phyloP scores from a whole-genome alignment of 2,888 invertebrate genomes.

The Amblyjoppa proteus region DNA sequence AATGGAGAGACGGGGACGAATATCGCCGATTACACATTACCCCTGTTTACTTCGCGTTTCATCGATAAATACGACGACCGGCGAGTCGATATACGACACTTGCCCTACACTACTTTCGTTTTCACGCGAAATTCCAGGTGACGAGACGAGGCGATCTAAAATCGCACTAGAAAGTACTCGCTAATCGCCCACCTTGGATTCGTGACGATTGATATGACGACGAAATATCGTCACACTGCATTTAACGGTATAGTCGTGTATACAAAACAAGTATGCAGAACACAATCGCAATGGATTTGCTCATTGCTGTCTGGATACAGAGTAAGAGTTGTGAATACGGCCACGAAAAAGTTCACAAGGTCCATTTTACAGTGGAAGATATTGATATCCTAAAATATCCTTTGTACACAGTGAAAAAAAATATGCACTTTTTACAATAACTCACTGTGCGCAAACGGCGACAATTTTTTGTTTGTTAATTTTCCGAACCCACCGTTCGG shows the following conservation, averaged over 20 bases:
- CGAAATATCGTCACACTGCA: constrained; percentile 29
- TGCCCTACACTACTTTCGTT: constrained; percentile 39
- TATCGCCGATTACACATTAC: constrained; percentile 1
- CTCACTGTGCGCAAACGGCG: too few relatives aligned
- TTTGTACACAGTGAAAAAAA: too few relatives aligned
- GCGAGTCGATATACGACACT: constrained; percentile 5
- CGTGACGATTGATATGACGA: constrained; percentile 32
- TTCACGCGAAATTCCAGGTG: constrained; percentile 27
- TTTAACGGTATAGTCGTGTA: background rate
- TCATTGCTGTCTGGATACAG: too few relatives aligned
- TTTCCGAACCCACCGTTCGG: too few relatives aligned
- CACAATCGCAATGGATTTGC: too few relatives aligned
- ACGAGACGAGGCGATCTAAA: constrained; percentile 33
- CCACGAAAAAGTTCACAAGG: too few relatives aligned
- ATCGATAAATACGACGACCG: constrained; percentile 4
- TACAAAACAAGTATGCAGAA: too few relatives aligned
- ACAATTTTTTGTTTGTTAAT: too few relatives aligned
- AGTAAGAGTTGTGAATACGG: too few relatives aligned
- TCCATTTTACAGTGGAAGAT: too few relatives aligned
- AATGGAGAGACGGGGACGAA: constrained; percentile 9
- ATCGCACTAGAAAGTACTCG: constrained; percentile 53
- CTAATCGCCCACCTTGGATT: background rate
- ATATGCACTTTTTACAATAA: too few relatives aligned
- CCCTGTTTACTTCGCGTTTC: background rate
- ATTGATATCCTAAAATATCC: too few relatives aligned